These are phyloP conservation scores for Orbicella faveolata DNA, from an alignment of 64 coral and sea anemone species.

Conservation along the genomic window DNA sequence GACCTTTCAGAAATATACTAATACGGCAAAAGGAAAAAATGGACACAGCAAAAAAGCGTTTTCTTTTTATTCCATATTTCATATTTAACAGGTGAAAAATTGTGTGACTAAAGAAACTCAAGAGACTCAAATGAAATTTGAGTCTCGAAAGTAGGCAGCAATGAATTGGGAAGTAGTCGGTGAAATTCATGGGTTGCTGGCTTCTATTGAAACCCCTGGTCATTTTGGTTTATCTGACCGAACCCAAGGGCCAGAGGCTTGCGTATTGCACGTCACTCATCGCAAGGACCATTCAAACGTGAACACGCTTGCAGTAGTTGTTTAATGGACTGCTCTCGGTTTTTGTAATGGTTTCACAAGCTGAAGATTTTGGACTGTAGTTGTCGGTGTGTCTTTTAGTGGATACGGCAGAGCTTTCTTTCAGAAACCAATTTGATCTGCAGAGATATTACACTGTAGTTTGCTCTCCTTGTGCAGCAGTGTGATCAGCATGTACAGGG, in stretches of 20 bases:
- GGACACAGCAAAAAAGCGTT: conserved; percentile 60
- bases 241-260: too few species aligned
- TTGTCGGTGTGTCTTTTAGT: background rate
- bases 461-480: background rate
- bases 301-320: background rate
- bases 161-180: conserved; percentile 38
- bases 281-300: too few species aligned
- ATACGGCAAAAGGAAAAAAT: conserved; percentile 53
- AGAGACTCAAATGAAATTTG: conserved; percentile 53
- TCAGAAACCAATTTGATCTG: conserved; percentile 23
- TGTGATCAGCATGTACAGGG: conserved; percentile 15
- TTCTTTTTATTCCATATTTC: conserved; percentile 62
- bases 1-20: conserved; percentile 51
- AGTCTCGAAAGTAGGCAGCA: conserved; percentile 47
- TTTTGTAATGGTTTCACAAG: background rate
- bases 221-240: background rate
- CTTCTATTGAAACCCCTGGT: conserved; percentile 59
- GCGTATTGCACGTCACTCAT: too few species aligned
- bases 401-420: background rate
- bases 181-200: conserved; percentile 43
- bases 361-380: conserved; percentile 12
- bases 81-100: conserved; percentile 52
- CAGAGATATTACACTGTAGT: background rate
- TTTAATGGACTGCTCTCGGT: background rate
- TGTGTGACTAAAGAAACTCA: conserved; percentile 61